Percentiles rank a stretch among this genome's conserved stretches.
Conservation (phyloP, 2,888 invertebrate genomes). For the Drosophila falleni region DNA sequence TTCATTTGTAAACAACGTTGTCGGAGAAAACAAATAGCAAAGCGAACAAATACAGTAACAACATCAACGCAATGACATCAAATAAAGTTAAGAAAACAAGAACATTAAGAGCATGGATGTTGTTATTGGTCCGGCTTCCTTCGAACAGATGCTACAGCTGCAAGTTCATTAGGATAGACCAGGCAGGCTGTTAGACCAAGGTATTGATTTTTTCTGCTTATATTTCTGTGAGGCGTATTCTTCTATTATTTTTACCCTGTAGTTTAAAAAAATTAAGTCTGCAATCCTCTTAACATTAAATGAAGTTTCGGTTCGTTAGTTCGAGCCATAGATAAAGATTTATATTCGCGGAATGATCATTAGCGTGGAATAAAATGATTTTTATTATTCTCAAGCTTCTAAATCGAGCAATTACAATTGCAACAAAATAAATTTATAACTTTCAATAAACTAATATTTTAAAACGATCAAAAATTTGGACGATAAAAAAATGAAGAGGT, state of each 20-base stretch:
- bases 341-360: too few species aligned
- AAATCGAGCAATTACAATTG: too few species aligned
- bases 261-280: background rate
- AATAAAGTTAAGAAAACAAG: slow-evolving; percentile 73
- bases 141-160: slow-evolving; percentile 13
- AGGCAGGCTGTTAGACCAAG: slow-evolving; percentile 33
- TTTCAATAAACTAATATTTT: too few species aligned
- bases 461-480: too few species aligned
- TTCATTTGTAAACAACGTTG: slow-evolving; percentile 63
- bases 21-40: slow-evolving; percentile 57
- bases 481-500: too few species aligned
- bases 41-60: slow-evolving; percentile 29
- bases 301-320: background rate
- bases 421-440: too few species aligned
- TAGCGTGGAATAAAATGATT: too few species aligned
- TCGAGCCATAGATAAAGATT: background rate
- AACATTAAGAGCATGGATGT: slow-evolving; percentile 71
- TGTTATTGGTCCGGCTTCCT: slow-evolving; percentile 23
- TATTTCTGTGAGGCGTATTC: slow-evolving; percentile 47
- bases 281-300: background rate
- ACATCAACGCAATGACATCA: slow-evolving; percentile 59
- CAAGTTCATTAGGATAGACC: slow-evolving; percentile 66
- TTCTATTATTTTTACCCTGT: background rate
- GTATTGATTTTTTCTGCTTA: slow-evolving; percentile 63
- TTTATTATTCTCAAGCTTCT: too few species aligned